Evolutionary conservation across 2,888 invertebrate species (phyloP).

Genomic region (Myopa testacea): DNA sequence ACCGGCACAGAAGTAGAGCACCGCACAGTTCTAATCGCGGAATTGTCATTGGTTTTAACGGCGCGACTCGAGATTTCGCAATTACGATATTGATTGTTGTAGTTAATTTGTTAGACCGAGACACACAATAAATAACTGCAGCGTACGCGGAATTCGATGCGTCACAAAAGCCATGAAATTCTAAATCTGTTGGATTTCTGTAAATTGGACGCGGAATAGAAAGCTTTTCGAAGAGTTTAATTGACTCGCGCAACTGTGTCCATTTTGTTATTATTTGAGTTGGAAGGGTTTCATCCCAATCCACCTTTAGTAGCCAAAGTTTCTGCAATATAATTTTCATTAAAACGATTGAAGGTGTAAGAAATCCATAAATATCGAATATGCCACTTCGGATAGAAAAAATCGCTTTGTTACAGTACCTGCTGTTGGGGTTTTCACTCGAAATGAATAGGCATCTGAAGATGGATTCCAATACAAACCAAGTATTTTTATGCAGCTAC

Average conservation of each 20-base stretch:
- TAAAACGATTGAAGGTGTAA: background rate
- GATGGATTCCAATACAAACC: constrained; percentile 7
- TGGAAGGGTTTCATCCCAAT: constrained; percentile 5
- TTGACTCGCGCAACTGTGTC: background rate
- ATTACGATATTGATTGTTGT: background rate
- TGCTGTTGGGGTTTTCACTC: background rate
- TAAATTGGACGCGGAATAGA: no score
- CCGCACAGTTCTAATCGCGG: constrained; percentile 20
- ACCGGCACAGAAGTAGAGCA: constrained; percentile 7
- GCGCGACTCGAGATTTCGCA: constrained; percentile 20
- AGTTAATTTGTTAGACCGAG: background rate
- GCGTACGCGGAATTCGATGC: constrained; percentile 17
- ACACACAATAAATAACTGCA: constrained; percentile 18
- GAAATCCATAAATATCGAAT: constrained; percentile 29
- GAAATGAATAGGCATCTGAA: background rate
- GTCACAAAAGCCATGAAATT: constrained; percentile 4
- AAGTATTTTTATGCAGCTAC: background rate
- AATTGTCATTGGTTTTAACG: constrained; percentile 14
- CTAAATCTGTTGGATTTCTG: no score
- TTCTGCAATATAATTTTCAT: constrained; percentile 7
- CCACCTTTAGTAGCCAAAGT: background rate
- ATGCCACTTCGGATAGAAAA: background rate
- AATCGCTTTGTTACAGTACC: background rate
- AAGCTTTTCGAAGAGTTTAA: background rate
- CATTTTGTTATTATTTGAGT: background rate